These are phyloP conservation scores for Dinocampus coccinellae DNA, from an alignment of 2,888 invertebrate species.

Conservation along the genomic window DNA sequence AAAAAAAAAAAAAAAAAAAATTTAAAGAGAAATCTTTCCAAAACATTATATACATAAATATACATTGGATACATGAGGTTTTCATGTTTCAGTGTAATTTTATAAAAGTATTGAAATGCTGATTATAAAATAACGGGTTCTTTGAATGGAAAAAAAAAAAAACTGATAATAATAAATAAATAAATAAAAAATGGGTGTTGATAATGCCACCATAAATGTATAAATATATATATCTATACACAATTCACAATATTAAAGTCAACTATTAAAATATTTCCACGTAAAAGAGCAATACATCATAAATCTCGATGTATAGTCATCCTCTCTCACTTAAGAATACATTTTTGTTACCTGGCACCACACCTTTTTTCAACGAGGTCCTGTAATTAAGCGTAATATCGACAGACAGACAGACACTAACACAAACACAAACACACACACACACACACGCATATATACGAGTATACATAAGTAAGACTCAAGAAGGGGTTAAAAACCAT, in stretches of 20 bases:
- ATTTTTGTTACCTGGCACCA: constrained; percentile 22
- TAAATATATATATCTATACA: neutral
- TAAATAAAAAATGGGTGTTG: neutral
- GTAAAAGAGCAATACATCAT: constrained; percentile 26
- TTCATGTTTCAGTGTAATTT: neutral
- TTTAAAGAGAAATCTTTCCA: neutral
- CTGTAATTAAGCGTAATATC: constrained; percentile 38
- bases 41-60: neutral
- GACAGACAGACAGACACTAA: constrained; percentile 24
- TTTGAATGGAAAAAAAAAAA: neutral
- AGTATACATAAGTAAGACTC: neutral
- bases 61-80: neutral
- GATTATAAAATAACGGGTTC: neutral
- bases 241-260: neutral
- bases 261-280: constrained; percentile 30
- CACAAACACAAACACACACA: too few relatives aligned
- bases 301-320: constrained; percentile 27
- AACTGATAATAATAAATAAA: neutral
- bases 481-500: constrained; percentile 33
- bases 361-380: constrained; percentile 32
- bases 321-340: constrained; percentile 22
- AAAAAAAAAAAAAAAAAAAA: neutral
- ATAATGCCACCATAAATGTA: neutral
- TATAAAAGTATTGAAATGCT: neutral
- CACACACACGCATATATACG: constrained; percentile 3